These are phyloP conservation scores for Calcarius lapponicus DNA, from an alignment of 2,797 vertebrate genomes.

Conservation along the genomic window DNA sequence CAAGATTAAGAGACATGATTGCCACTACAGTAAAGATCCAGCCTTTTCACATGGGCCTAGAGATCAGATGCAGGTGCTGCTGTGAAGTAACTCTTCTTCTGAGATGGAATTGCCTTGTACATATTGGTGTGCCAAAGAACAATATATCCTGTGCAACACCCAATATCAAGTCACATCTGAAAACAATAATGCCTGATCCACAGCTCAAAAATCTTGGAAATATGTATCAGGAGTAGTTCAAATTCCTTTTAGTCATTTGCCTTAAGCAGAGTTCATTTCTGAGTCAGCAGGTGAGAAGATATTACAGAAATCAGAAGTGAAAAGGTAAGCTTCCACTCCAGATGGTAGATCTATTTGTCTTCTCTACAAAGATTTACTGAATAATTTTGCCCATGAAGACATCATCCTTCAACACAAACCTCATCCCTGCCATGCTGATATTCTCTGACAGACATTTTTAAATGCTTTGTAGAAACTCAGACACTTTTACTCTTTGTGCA, in stretches of 20 bases:
- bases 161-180: not conserved
- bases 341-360: not conserved
- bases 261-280: not conserved
- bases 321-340: not conserved
- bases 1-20: not conserved
- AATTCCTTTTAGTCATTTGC: not conserved
- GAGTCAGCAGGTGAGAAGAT: not conserved
- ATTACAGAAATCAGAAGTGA: not conserved
- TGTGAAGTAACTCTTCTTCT: not conserved
- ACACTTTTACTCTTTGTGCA: not conserved
- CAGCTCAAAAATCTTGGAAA: not conserved
- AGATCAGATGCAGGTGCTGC: not conserved
- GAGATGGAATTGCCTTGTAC: not conserved
- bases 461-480: not conserved
- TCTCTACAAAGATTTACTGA: not conserved
- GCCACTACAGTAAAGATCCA: not conserved
- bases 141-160: not conserved
- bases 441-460: not conserved
- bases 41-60: not conserved
- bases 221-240: not conserved
- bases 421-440: not conserved
- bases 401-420: not conserved
- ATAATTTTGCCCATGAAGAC: not conserved
- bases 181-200: not conserved
- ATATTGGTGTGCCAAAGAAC: not conserved